A percentile compares a stretch with the other conserved stretches of the same genome.
Conservation (phyloP, 1,140 invertebrate genomes). For the Diorhabda carinulata region DNA sequence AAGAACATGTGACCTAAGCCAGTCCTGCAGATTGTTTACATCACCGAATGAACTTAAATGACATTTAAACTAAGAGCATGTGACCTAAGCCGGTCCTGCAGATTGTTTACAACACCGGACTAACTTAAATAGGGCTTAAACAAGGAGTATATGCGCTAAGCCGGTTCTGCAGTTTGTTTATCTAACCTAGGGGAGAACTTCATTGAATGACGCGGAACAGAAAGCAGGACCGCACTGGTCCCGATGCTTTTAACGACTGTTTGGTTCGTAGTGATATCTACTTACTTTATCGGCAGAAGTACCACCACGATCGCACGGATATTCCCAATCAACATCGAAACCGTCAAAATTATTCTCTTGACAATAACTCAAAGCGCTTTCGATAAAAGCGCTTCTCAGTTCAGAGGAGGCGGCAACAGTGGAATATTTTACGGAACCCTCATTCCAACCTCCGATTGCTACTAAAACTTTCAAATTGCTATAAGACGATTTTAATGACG, state of each 20-base stretch:
- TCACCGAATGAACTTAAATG: too few relatives aligned
- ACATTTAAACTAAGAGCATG: too few relatives aligned
- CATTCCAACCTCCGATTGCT: constrained; percentile 75
- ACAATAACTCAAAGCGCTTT: constrained; percentile 57
- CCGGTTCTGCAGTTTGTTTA: too few relatives aligned
- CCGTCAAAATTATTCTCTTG: constrained; percentile 71
- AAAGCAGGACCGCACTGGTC: too few relatives aligned
- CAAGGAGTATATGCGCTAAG: too few relatives aligned
- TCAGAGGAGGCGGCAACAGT: constrained; percentile 43
- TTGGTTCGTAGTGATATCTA: neutral
- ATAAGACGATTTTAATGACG: constrained; percentile 46
- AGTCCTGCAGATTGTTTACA: too few relatives aligned
- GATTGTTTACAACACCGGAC: too few relatives aligned
- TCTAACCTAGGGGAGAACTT: too few relatives aligned
- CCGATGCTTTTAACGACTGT: too few relatives aligned
- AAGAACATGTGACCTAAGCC: neutral
- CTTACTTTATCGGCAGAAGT: constrained; percentile 47
- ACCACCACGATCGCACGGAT: constrained; percentile 65
- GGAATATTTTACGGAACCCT: constrained; percentile 66
- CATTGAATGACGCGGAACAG: too few relatives aligned
- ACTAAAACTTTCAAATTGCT: constrained; percentile 63
- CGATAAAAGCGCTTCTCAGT: constrained; percentile 57
- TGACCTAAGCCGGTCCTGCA: too few relatives aligned
- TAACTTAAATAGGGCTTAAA: too few relatives aligned
- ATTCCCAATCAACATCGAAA: constrained; percentile 80